Evolutionary conservation across 1,140 invertebrate species (phyloP).

Genomic region (Drosophila tropicalis): DNA sequence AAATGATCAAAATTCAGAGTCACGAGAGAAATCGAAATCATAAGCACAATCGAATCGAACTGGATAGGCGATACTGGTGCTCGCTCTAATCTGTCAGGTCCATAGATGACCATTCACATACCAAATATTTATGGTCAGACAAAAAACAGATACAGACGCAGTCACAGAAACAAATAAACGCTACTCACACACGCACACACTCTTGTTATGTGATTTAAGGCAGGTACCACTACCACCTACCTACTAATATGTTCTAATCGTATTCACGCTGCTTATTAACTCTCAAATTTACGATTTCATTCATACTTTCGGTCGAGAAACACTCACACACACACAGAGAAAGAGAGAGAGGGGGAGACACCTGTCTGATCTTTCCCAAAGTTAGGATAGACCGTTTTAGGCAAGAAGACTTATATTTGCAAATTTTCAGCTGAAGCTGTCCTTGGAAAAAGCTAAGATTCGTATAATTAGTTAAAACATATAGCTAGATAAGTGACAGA

Average conservation of each 20-base stretch:
- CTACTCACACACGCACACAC: background rate
- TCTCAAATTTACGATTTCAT: conserved; percentile 43
- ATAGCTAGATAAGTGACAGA: background rate
- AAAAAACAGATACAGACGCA: background rate
- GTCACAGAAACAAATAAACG: background rate
- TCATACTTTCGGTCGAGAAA: conserved; percentile 18
- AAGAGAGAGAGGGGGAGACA: background rate
- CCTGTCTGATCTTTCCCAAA: too few species aligned
- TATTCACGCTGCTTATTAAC: conserved; percentile 23
- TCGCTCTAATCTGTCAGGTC: conserved; percentile 9
- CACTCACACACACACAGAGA: conserved; percentile 1
- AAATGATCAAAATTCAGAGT: conserved; percentile 21
- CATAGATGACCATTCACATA: conserved; percentile 17
- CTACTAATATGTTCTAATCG: conserved; percentile 41
- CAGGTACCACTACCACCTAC: conserved; percentile 9
- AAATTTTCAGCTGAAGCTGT: background rate
- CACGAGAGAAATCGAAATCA: conserved; percentile 25
- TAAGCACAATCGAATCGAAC: conserved; percentile 19
- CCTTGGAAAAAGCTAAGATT: background rate
- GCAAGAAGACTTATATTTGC: background rate
- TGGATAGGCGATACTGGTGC: conserved; percentile 3
- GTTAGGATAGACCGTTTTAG: background rate
- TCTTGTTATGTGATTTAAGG: conserved; percentile 3
- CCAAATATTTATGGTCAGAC: conserved; percentile 18
- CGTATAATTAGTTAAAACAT: background rate